A percentile compares a stretch with the other conserved stretches of the same genome.
Evolutionary conservation across 2,888 invertebrate species (phyloP).

Genomic region (Epinotia bilunana): DNA sequence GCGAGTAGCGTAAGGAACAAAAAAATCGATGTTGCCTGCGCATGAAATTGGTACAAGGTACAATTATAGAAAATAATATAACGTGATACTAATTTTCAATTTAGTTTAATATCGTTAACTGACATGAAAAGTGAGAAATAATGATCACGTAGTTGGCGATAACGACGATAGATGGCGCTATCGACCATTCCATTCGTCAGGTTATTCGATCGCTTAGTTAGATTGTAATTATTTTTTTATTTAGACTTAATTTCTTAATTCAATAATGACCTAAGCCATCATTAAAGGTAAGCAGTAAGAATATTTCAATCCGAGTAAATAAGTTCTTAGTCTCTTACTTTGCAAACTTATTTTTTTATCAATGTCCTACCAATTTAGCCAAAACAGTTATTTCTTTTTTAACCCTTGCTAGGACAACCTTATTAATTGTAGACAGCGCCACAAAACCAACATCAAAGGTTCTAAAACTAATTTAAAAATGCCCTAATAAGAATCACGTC

Average conservation of each 20-base stretch:
- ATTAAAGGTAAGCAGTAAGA: background rate
- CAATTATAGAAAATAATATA: background rate
- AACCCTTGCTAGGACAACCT: slow-evolving; percentile 2
- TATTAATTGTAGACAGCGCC: slow-evolving; percentile 18
- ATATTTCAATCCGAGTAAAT: background rate
- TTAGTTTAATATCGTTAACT: background rate
- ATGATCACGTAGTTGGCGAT: background rate
- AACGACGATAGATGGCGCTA: slow-evolving; percentile 25
- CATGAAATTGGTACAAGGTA: background rate
- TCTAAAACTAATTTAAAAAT: slow-evolving; percentile 59
- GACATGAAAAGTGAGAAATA: background rate
- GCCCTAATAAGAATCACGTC: slow-evolving; percentile 58
- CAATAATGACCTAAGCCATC: background rate
- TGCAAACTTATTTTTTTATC: background rate
- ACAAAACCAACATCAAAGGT: slow-evolving; percentile 40
- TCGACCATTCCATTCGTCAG: slow-evolving; percentile 41
- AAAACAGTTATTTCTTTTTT: background rate
- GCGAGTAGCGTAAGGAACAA: slow-evolving; percentile 65
- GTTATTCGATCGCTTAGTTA: background rate
- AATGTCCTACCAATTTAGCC: background rate
- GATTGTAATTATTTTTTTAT: no score
- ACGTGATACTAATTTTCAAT: background rate
- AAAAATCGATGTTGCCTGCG: slow-evolving; percentile 13
- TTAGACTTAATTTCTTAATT: background rate
- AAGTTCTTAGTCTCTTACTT: background rate